Evolutionary conservation across 2,888 invertebrate genomes (phyloP).

Genomic region (Eustalomyia histrio): DNA sequence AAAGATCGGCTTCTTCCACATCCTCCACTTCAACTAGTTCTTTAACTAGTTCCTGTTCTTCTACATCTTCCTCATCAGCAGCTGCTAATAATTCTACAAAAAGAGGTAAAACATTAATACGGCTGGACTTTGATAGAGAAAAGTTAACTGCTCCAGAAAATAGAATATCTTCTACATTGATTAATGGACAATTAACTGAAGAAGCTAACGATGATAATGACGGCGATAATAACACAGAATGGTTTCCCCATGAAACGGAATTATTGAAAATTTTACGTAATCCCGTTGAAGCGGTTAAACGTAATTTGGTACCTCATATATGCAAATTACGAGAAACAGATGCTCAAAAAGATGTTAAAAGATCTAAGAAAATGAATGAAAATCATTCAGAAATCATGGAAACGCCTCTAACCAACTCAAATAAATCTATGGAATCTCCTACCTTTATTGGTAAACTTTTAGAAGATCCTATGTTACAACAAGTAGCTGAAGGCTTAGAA

Average conservation of each 20-base stretch:
- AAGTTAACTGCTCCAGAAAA: slow-evolving; percentile 43
- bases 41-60: slow-evolving; percentile 67
- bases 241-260: slow-evolving; percentile 79
- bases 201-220: slow-evolving; percentile 20
- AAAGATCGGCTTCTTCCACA: slow-evolving; percentile 76
- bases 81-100: slow-evolving; percentile 65
- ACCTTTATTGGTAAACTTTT: slow-evolving; percentile 82
- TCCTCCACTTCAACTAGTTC: slow-evolving; percentile 74
- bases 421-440: slow-evolving; percentile 71
- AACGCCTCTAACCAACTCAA: too few relatives aligned
- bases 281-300: slow-evolving; percentile 88
- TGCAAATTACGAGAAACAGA: slow-evolving; percentile 83
- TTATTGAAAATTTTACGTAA: slow-evolving; percentile 83
- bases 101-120: slow-evolving; percentile 77
- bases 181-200: slow-evolving; percentile 37
- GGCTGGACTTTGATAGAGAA: slow-evolving; percentile 76
- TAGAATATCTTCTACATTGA: slow-evolving; percentile 40
- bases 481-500: slow-evolving; percentile 83
- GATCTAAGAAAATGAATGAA: slow-evolving; percentile 77
- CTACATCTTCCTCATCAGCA: slow-evolving; percentile 68
- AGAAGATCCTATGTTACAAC: slow-evolving; percentile 84
- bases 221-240: slow-evolving; percentile 41
- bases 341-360: slow-evolving; percentile 65
- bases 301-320: slow-evolving; percentile 88
- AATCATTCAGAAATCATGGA: slow-evolving; percentile 45